Evolutionary conservation across 1,140 invertebrate species (phyloP).

Genomic region (Hetaerina americana): DNA sequence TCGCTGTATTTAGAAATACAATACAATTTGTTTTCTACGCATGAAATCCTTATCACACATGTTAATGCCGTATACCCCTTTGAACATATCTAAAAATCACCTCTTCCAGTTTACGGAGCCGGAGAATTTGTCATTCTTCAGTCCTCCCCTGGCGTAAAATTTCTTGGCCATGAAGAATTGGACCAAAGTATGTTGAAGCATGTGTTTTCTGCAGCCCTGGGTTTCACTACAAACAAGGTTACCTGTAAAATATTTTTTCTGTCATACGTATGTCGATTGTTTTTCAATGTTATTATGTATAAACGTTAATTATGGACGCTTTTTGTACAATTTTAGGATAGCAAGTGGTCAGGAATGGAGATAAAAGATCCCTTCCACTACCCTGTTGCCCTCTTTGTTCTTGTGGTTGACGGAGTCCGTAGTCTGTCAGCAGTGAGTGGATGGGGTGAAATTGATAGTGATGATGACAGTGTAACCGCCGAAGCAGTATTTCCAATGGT

Average conservation of each 20-base stretch:
- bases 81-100: neutral
- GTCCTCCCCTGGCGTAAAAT: constrained; percentile 47
- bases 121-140: constrained; percentile 54
- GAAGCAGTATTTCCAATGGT: constrained; percentile 34
- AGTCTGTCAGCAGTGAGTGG: constrained; percentile 29
- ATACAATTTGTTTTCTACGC: too few species aligned
- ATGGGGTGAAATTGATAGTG: constrained; percentile 23
- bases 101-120: constrained; percentile 41
- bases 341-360: constrained; percentile 53
- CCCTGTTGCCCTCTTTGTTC: constrained; percentile 58
- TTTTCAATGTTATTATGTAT: neutral
- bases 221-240: constrained; percentile 49
- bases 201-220: constrained; percentile 53
- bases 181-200: constrained; percentile 51
- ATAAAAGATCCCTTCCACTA: constrained; percentile 59
- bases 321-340: constrained; percentile 38
- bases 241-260: neutral
- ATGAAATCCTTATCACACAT: neutral
- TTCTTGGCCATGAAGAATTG: constrained; percentile 43
- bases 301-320: constrained; percentile 3
- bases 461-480: neutral
- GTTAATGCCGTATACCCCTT: neutral
- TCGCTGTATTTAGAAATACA: too few species aligned
- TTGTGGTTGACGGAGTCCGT: constrained; percentile 55
- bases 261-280: neutral